Conservation (phyloP, 2,113 vertebrate genomes). For the Pelusios castaneus region DNA sequence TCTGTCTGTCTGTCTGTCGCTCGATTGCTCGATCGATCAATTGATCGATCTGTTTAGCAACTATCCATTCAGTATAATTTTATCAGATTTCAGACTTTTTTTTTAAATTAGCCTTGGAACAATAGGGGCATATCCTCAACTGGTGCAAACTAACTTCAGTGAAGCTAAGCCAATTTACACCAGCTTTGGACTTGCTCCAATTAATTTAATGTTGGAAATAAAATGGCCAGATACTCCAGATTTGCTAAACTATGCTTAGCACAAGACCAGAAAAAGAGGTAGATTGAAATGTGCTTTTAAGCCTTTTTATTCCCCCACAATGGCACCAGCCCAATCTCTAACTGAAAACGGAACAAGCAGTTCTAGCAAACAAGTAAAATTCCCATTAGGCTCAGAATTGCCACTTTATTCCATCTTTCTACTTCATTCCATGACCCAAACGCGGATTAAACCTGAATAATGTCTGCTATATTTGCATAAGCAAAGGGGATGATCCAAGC, state of each 20-base stretch:
- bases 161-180: no score
- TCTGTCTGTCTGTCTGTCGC: no score
- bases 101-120: conserved; percentile 51
- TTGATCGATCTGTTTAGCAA: conserved; percentile 17
- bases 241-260: no score
- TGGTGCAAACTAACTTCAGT: background rate
- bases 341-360: no score
- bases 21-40: no score
- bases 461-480: background rate
- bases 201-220: no score
- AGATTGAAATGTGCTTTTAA: no score
- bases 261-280: no score
- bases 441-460: background rate
- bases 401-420: conserved; percentile 16
- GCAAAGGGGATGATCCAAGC: conserved; percentile 18
- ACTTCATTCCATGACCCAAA: background rate
- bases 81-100: conserved; percentile 63
- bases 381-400: conserved; percentile 22
- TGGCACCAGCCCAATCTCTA: no score
- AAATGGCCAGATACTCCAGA: no score
- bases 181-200: no score
- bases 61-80: conserved; percentile 24
- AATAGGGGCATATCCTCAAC: conserved; percentile 39
- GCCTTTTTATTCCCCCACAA: no score
- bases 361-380: background rate